Evolutionary conservation across 2,113 vertebrate species (phyloP).

Genomic region (Edolisoma coerulescens): DNA sequence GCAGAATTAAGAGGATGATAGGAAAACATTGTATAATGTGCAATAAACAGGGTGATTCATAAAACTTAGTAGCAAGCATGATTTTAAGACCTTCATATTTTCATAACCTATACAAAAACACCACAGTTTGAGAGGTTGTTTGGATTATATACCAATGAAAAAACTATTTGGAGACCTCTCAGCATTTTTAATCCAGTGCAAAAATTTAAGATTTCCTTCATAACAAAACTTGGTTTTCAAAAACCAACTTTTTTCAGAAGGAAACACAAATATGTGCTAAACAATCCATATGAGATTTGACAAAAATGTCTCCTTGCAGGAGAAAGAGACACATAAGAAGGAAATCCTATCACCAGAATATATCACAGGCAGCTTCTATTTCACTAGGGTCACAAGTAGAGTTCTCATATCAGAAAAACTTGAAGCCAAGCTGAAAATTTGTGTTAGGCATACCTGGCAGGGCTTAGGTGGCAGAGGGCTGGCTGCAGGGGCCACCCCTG

Average conservation of each 20-base stretch:
- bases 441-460: not conserved
- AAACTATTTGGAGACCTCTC: not conserved
- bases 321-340: not conserved
- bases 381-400: not conserved
- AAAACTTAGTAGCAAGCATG: not conserved
- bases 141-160: not conserved
- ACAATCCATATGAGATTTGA: not conserved
- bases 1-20: not conserved
- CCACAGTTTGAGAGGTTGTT: not conserved
- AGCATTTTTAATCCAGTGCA: not conserved
- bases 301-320: not conserved
- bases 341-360: not conserved
- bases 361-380: not conserved
- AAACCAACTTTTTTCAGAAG: not conserved
- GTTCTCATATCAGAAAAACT: not conserved
- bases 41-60: not conserved
- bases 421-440: not conserved
- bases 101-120: not conserved
- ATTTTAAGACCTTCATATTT: not conserved
- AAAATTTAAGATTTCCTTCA: not conserved
- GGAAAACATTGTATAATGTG: not conserved
- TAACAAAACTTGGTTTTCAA: not conserved
- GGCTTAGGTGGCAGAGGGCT: not conserved
- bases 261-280: not conserved
- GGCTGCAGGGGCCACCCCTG: not conserved